Base-by-base conservation (phyloP, 1,140 invertebrate genomes). In the Elymnias hypermnestra region DNA sequence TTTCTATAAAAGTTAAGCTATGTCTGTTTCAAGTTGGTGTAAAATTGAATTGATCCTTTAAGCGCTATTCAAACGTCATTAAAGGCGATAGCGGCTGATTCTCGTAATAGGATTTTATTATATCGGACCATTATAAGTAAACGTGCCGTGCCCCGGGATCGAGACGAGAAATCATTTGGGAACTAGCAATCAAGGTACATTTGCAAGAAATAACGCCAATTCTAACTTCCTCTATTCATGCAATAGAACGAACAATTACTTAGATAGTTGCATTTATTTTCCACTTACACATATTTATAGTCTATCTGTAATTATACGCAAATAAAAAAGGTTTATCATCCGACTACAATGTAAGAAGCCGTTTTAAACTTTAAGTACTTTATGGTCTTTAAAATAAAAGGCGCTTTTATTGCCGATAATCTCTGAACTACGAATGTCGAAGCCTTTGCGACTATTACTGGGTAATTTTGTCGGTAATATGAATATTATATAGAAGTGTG, bases 381-480 rank as follows among this genome's bases (percentile, higher is more conserved):
- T 38, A 29, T 29, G 10, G 26, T 57, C 48, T 72, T 63, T 68
- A 58, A 48, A 69, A 75, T 72, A 74, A 73, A 71, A 74, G 59
- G 14, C 14, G 23, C 17, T 66, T 77, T 82, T 82, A 82, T 82
- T 63, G 67, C 62, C 72, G 72, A 78, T 82, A 78, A 82, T 82
- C 74, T 78, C 57, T 63, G 69, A 72, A 76, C 72, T 75, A 77
- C 65, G 63, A 74, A 73, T 72, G 70, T 57, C 69, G 68, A 72
- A 64, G 60, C 67, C 68, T 69, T 56, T 58, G 63, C 63, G 31
- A 67, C 65, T 72, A 76, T 74, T 81, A 78, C 72, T 62, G 61
- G 64, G 72, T 71, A 81, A 81, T 81, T 74, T 81, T 43, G 63
- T 52, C 47, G 47, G 63, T 67, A 71, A 77, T 74, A 76, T 62